Evolutionary conservation across 2,797 vertebrate species (phyloP).

Genomic region (Tachyglossus aculeatus): DNA sequence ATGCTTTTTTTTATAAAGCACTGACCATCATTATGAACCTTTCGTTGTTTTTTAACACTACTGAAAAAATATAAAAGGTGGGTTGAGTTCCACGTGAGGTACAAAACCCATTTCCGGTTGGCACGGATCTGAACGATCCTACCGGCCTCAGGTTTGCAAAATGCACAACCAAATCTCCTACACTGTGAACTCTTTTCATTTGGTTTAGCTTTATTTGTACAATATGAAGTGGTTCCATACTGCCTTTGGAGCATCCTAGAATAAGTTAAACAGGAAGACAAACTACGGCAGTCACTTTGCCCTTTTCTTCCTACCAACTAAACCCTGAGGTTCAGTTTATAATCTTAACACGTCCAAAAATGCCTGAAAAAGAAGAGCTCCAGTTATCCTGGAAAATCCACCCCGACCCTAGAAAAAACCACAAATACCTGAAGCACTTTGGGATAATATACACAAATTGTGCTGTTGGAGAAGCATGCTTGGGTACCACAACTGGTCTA

Average conservation of each 20-base stretch:
- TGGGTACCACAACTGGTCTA: slow-evolving; percentile 19
- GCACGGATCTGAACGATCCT: slow-evolving; percentile 53
- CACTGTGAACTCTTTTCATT: slow-evolving; percentile 6
- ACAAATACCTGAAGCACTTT: slow-evolving; percentile 55
- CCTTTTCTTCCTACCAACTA: slow-evolving; percentile 58
- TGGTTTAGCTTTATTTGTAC: slow-evolving; percentile 49
- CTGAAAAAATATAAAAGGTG: slow-evolving; percentile 63
- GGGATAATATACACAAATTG: slow-evolving; percentile 61
- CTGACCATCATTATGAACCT: slow-evolving; percentile 36
- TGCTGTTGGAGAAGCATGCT: slow-evolving; percentile 46
- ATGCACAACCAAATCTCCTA: neutral
- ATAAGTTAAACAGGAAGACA: slow-evolving; percentile 78
- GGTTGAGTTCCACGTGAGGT: slow-evolving; percentile 57
- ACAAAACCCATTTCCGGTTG: slow-evolving; percentile 50
- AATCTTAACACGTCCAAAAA: slow-evolving; percentile 60
- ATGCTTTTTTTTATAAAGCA: slow-evolving; percentile 38
- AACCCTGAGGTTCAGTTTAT: slow-evolving; percentile 55
- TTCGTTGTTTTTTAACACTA: slow-evolving; percentile 62
- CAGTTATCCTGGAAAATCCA: slow-evolving; percentile 60
- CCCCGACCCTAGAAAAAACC: slow-evolving; percentile 49
- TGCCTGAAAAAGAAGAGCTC: slow-evolving; percentile 50
- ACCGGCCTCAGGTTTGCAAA: neutral
- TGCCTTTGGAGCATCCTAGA: slow-evolving; percentile 57
- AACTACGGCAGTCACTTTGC: slow-evolving; percentile 51
- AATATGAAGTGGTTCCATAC: slow-evolving; percentile 54